Evolutionary conservation across 2,113 vertebrate genomes (phyloP), one percentile per base, ranked within the genome.

Genomic region (Pterocles burchelli): DNA sequence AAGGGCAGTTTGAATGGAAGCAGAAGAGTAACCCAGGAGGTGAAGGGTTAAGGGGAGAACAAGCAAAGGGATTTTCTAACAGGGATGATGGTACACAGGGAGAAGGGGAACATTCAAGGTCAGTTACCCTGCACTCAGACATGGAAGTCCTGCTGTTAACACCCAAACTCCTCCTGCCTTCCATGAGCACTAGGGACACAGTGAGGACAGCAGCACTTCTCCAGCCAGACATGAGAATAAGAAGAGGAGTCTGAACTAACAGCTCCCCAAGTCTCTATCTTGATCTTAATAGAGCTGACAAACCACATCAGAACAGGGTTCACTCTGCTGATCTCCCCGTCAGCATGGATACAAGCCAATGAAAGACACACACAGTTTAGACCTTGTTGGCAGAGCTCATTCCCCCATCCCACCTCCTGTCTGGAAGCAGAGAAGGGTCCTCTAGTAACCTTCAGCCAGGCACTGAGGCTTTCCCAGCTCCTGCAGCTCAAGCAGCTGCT

Each of bases 241-340:
- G 91, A 92, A 88, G 88, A 96, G 88, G 96, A 96, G 95, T 95
- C 96, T 89, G 95, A 96, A 97, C 92, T 75, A 90, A 70, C 76
- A 81, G 61, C 90, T 89, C 96, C 95, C 52, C 54, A 87, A 29
- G n/a, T 67, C 49, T 77, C 59, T 38, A 12, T 15, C 75, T 94
- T 62, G 34, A 72, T 68, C 76, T 79, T 93, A 89, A 71, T 71
- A 83, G 52, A 93, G 83, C 80, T 87, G 90, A 94, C 51, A 81
- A 72, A 86, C 26, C 80, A 90, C 88, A 95, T 70, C 67, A 80
- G 73, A 82, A 22, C n/a, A 29, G 65, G 80, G 84, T 70, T 82
- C 79, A 54, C 79, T 73, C 88, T 66, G 76, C 54, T 84, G 33
- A 62, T 84, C 73, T 90, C 75, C 45, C 65, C 65, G 38, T 77